phyloP scores from a whole-genome alignment of 2,113 vertebrate genomes.

The Heterotis niloticus region DNA sequence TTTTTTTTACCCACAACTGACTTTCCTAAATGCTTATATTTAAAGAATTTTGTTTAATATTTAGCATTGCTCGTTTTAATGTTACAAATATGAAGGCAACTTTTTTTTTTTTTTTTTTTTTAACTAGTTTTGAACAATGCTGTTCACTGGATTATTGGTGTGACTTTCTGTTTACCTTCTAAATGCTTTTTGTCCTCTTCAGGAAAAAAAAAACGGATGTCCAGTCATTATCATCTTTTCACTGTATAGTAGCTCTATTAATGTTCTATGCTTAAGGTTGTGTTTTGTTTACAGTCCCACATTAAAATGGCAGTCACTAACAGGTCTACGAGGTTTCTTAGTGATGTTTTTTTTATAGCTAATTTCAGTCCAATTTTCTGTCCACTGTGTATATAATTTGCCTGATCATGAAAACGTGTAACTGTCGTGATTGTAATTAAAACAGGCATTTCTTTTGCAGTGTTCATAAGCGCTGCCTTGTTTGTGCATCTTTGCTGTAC shows the following conservation, averaged over 20 bases:
- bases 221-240: not conserved
- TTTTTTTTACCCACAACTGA: slow-evolving; percentile 13
- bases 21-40: slow-evolving; percentile 29
- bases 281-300: slow-evolving; percentile 9
- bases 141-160: not conserved
- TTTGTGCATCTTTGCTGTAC: not conserved
- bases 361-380: not conserved
- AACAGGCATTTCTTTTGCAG: not conserved
- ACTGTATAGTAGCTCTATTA: not conserved
- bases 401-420: slow-evolving; percentile 5
- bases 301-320: not conserved
- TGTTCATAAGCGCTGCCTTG: not conserved
- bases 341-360: not conserved
- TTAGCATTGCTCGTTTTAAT: slow-evolving; percentile 8
- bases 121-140: not conserved
- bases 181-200: not conserved
- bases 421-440: slow-evolving; percentile 22
- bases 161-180: not conserved
- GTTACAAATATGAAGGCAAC: not conserved
- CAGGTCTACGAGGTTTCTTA: slow-evolving; percentile 5
- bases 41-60: slow-evolving; percentile 29
- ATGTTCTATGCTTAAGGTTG: not conserved
- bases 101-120: not conserved
- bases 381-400: slow-evolving; percentile 17
- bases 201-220: not conserved